Percentiles rank a stretch among this genome's conserved stretches.
phyloP scores from a whole-genome alignment of 2,113 vertebrate species.

The Silurus asotus region DNA sequence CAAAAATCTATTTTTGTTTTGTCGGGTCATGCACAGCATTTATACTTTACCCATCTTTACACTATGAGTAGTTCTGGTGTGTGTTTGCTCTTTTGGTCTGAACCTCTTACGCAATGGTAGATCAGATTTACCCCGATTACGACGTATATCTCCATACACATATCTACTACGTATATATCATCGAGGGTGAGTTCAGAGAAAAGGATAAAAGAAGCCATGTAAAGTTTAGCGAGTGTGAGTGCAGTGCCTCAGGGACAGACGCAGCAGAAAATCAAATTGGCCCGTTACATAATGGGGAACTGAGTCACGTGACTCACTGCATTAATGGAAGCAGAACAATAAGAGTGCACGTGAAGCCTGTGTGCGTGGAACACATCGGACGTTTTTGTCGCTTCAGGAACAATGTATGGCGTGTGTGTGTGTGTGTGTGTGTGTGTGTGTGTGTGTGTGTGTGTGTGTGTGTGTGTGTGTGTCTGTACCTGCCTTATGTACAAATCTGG shows the following conservation, averaged over 20 bases:
- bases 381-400: too few species aligned
- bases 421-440: conserved; percentile 1
- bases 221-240: conserved; percentile 46
- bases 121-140: too few species aligned
- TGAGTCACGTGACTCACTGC: conserved; percentile 29
- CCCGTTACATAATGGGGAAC: conserved; percentile 40
- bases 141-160: too few species aligned
- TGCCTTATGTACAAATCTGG: conserved; percentile 13
- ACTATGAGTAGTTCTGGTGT: too few species aligned
- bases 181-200: neutral
- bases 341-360: neutral
- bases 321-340: conserved; percentile 20
- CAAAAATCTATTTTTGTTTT: too few species aligned
- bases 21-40: too few species aligned
- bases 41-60: too few species aligned
- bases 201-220: conserved; percentile 1
- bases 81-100: too few species aligned
- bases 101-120: too few species aligned
- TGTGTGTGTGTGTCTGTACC: neutral
- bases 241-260: conserved; percentile 16
- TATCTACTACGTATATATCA: too few species aligned
- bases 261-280: conserved; percentile 42
- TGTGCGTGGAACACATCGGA: neutral
- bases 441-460: neutral
- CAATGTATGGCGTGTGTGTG: neutral